Evolutionary conservation across 2,797 vertebrate genomes (phyloP).

Genomic region (Delichon dasypus): DNA sequence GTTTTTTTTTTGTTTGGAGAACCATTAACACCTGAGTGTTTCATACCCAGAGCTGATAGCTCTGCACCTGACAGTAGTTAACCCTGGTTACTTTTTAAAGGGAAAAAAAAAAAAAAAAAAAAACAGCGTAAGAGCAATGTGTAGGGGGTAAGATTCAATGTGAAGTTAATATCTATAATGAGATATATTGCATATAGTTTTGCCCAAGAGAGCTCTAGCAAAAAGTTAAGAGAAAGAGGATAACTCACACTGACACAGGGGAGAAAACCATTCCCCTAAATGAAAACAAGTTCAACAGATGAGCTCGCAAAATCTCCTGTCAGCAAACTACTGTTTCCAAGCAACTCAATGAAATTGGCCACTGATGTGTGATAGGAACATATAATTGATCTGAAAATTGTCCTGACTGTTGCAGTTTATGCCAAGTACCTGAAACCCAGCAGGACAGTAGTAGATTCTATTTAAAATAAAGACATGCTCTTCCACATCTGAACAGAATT

Average conservation of each 20-base stretch:
- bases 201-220: neutral
- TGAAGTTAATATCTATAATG: neutral
- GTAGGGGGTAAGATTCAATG: neutral
- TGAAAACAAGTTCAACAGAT: constrained; percentile 45
- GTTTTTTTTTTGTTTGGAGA: neutral
- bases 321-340: constrained; percentile 28
- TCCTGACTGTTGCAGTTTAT: neutral
- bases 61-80: neutral
- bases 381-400: constrained; percentile 11
- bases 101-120: neutral
- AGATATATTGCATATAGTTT: neutral
- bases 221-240: neutral
- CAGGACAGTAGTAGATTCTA: neutral
- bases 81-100: neutral
- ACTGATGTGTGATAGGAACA: constrained; percentile 31
- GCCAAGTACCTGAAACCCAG: constrained; percentile 16
- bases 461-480: neutral
- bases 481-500: neutral
- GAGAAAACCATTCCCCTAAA: neutral
- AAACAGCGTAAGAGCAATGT: neutral
- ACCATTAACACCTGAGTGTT: neutral
- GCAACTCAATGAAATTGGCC: neutral
- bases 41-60: neutral
- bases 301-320: constrained; percentile 31
- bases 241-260: neutral